Percentiles rank a stretch among this genome's conserved stretches.
phyloP scores from a whole-genome alignment of 2,888 invertebrate species.

The Sinotaia quadrata region DNA sequence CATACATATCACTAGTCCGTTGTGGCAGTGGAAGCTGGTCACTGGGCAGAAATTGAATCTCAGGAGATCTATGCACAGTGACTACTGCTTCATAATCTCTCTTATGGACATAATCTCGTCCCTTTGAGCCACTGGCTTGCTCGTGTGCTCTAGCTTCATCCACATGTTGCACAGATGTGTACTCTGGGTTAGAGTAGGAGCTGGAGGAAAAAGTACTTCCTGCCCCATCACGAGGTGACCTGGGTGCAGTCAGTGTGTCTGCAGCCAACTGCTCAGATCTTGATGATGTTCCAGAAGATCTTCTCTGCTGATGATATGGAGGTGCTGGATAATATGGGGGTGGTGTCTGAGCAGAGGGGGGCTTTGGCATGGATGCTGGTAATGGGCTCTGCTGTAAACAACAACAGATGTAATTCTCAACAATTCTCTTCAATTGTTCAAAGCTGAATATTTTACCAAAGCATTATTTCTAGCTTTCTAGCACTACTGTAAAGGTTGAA shows the following conservation, averaged over 20 bases:
- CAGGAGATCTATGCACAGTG: background rate
- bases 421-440: too few relatives aligned
- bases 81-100: constrained; percentile 5
- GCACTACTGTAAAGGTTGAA: too few relatives aligned
- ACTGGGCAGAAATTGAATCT: background rate
- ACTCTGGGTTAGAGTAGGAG: constrained; percentile 25
- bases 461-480: too few relatives aligned
- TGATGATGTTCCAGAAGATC: background rate
- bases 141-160: background rate
- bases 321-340: constrained; percentile 63
- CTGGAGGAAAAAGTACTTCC: background rate
- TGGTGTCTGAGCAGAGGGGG: constrained; percentile 27
- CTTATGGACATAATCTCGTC: background rate
- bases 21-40: background rate
- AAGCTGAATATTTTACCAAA: too few relatives aligned
- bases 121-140: background rate
- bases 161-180: constrained; percentile 8
- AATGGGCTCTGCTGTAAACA: constrained; percentile 21
- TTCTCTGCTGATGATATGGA: constrained; percentile 41
- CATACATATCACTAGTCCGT: background rate
- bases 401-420: too few relatives aligned
- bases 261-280: too few relatives aligned
- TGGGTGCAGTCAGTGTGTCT: background rate
- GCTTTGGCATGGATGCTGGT: background rate
- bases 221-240: background rate